phyloP scores from a whole-genome alignment of 2,113 vertebrate species.

The Lagopus leucura region DNA sequence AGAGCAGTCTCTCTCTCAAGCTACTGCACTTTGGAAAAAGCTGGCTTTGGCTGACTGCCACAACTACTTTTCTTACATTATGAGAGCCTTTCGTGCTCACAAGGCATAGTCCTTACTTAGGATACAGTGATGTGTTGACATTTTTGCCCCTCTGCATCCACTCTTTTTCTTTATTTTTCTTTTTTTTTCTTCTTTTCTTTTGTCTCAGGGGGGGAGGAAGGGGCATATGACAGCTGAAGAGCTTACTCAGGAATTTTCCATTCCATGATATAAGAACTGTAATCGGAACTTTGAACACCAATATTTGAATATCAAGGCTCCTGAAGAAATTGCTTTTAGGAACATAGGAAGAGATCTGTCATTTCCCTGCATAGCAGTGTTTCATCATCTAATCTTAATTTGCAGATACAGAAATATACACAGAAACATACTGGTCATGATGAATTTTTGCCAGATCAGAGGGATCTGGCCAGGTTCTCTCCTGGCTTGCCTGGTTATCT shows the following conservation, averaged over 20 bases:
- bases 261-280: neutral
- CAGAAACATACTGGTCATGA: neutral
- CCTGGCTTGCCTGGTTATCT: neutral
- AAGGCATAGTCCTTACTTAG: neutral
- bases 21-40: neutral
- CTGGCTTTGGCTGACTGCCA: neutral
- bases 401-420: neutral
- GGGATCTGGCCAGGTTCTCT: neutral
- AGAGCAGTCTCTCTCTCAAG: neutral
- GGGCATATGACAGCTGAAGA: neutral
- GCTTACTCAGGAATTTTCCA: neutral
- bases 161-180: neutral
- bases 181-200: no score
- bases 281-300: neutral
- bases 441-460: neutral
- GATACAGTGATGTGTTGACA: neutral
- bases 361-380: neutral
- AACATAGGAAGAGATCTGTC: neutral
- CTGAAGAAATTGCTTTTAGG: neutral
- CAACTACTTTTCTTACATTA: neutral
- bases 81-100: rapidly evolving
- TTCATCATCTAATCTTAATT: neutral
- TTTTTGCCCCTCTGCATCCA: neutral
- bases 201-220: no score
- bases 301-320: neutral